phyloP scores from a whole-genome alignment of 1,140 invertebrate species.

The Berghia stephanieae region DNA sequence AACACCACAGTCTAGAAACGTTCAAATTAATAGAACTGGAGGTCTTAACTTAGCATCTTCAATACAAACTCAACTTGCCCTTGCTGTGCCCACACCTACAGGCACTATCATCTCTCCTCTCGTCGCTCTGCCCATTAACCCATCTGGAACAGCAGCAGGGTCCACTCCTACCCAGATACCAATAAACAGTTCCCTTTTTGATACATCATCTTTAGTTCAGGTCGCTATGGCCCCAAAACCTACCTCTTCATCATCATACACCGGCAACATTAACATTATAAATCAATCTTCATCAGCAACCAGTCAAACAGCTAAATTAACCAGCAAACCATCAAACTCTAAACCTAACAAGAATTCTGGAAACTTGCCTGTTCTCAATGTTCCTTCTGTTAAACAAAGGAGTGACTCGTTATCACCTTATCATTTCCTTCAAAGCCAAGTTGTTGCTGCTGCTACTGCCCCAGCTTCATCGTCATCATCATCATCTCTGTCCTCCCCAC shows the following conservation, averaged over 20 bases:
- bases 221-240: background rate
- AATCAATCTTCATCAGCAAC: background rate
- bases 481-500: background rate
- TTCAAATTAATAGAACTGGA: too few species aligned
- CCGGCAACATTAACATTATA: background rate
- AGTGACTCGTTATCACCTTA: conserved; percentile 27
- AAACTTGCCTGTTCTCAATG: conserved; percentile 20
- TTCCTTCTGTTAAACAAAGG: conserved; percentile 29
- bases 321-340: background rate
- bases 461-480: background rate
- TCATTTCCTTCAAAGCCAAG: conserved; percentile 21
- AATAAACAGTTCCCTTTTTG: conserved; percentile 27
- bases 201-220: conserved; percentile 21
- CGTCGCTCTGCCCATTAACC: background rate
- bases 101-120: background rate
- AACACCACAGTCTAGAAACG: too few species aligned
- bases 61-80: background rate
- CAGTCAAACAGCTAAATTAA: background rate
- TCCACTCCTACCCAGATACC: background rate
- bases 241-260: conserved; percentile 12
- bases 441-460: background rate
- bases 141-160: background rate
- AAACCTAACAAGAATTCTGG: background rate
- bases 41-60: too few species aligned
- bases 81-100: background rate